phyloP scores from a whole-genome alignment of 1,140 invertebrate genomes.

The Ceratina calcarata region DNA sequence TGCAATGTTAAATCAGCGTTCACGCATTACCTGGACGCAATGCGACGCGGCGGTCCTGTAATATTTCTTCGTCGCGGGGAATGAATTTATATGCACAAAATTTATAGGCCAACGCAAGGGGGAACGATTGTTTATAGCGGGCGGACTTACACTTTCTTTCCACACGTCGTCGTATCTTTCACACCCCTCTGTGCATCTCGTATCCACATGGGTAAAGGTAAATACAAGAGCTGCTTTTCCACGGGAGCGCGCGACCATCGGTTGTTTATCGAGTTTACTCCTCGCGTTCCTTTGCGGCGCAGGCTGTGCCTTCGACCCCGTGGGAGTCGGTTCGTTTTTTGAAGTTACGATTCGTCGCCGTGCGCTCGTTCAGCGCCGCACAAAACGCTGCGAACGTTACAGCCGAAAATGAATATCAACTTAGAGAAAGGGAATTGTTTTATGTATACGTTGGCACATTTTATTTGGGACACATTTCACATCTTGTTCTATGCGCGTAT shows the following conservation, averaged over 20 bases:
- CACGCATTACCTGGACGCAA: constrained; percentile 18
- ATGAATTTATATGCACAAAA: constrained; percentile 68
- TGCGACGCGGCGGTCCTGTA: neutral
- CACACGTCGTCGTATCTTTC: constrained; percentile 1
- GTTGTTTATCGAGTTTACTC: constrained; percentile 66
- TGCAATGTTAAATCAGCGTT: constrained; percentile 45
- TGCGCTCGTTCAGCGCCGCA: neutral
- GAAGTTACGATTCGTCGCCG: neutral
- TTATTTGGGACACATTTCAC: no score
- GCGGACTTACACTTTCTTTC: constrained; percentile 49
- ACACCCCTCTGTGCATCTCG: neutral
- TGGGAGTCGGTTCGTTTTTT: neutral
- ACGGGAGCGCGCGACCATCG: constrained; percentile 10
- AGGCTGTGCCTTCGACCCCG: neutral
- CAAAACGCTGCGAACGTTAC: no score
- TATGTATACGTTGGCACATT: no score
- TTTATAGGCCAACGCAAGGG: constrained; percentile 37
- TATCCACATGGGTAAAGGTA: constrained; percentile 9
- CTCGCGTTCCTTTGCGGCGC: constrained; percentile 52
- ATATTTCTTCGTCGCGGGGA: constrained; percentile 59
- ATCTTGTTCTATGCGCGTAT: no score
- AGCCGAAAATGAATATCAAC: no score
- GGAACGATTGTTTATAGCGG: constrained; percentile 70
- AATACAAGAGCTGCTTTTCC: neutral
- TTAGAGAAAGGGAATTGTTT: no score